Conservation (phyloP, 2,888 invertebrate species). For the Isotomurus palustris region DNA sequence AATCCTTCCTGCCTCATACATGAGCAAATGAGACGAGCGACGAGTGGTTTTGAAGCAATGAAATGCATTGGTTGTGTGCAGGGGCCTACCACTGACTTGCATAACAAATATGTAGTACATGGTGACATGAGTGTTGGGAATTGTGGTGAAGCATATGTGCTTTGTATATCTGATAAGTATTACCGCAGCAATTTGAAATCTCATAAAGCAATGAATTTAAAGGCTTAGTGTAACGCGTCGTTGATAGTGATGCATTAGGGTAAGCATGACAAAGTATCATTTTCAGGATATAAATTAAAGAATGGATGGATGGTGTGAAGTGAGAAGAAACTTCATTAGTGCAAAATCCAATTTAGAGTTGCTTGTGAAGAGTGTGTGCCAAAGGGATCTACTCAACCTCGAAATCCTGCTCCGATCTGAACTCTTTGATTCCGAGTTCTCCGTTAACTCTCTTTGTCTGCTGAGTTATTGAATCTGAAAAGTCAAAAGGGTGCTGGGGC, state of each 20-base stretch:
- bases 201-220: not conserved
- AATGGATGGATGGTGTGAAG: not conserved
- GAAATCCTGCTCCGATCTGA: not conserved
- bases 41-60: not conserved
- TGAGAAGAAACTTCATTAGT: constrained; percentile 11
- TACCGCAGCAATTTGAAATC: not conserved
- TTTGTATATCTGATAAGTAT: too few relatives aligned
- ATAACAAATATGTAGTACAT: too few relatives aligned
- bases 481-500: constrained; percentile 10
- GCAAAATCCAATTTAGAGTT: constrained; percentile 10
- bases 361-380: not conserved
- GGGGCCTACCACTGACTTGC: not conserved
- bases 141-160: not conserved
- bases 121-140: not conserved
- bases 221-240: not conserved
- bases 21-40: not conserved
- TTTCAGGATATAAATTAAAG: constrained; percentile 10
- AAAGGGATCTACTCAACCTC: not conserved
- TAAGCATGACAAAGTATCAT: not conserved
- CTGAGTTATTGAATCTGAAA: constrained; percentile 13
- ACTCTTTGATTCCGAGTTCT: constrained; percentile 8
- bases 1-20: not conserved
- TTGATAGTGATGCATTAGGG: too few relatives aligned
- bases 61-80: not conserved
- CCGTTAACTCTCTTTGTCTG: constrained; percentile 3